Conservation (phyloP, 2,888 invertebrate genomes). For the Acanthosepion lycidas region DNA sequence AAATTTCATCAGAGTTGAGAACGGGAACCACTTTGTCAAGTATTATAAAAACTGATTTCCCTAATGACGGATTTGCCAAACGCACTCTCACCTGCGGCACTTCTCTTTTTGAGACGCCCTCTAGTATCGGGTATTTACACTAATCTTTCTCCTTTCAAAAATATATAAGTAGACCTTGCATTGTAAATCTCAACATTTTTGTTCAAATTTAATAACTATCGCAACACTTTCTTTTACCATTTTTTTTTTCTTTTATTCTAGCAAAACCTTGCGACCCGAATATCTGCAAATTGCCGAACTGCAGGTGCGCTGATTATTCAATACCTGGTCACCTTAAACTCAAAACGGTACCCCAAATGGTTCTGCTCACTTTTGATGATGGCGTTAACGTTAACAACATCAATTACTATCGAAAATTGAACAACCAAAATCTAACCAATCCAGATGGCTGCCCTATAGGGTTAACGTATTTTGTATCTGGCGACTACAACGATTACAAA, state of each 20-base stretch:
- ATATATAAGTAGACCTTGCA: no score
- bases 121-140: no score
- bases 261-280: constrained; percentile 48
- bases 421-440: constrained; percentile 74
- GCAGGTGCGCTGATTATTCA: constrained; percentile 54
- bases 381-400: constrained; percentile 57
- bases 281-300: constrained; percentile 56
- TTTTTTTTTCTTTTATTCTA: neutral
- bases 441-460: constrained; percentile 82
- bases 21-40: no score
- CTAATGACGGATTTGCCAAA: no score
- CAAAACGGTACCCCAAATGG: constrained; percentile 58
- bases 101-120: no score
- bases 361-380: constrained; percentile 65
- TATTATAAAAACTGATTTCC: no score
- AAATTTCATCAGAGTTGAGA: no score
- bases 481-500: constrained; percentile 99
- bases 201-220: no score
- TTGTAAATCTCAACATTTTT: no score
- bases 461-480: constrained; percentile 96
- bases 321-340: constrained; percentile 54
- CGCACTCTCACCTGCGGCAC: no score
- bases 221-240: no score
- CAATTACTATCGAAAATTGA: constrained; percentile 55
- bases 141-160: no score